phyloP scores from a whole-genome alignment of 2,888 invertebrate genomes.

The Leucozona laternaria region DNA sequence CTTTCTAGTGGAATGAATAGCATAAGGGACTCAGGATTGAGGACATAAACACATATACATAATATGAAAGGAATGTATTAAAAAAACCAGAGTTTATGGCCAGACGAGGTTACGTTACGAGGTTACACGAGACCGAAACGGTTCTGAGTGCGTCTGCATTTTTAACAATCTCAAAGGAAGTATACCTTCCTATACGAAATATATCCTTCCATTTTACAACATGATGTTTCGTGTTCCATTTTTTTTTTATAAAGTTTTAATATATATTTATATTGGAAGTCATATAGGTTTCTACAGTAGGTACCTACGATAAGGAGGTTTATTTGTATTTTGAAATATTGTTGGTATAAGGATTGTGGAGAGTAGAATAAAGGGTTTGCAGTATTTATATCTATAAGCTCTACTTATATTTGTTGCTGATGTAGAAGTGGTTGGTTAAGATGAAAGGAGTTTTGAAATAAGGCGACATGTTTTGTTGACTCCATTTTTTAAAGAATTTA shows the following conservation, averaged over 20 bases:
- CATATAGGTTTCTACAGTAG: neutral
- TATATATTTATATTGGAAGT: conserved; percentile 36
- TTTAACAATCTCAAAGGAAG: conserved; percentile 35
- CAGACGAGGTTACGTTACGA: conserved; percentile 27
- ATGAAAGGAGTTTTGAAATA: conserved; percentile 35
- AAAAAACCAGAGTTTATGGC: conserved; percentile 69
- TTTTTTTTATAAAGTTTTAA: conserved; percentile 12
- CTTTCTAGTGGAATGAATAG: conserved; percentile 33
- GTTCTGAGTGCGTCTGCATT: conserved; percentile 63
- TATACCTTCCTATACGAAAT: neutral
- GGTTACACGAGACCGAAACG: neutral
- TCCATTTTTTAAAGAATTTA: conserved; percentile 12
- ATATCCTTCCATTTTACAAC: conserved; percentile 4
- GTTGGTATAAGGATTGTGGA: conserved; percentile 1
- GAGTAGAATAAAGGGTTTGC: conserved; percentile 19
- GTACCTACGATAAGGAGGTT: neutral
- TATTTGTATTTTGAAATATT: conserved; percentile 38
- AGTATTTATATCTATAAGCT: conserved; percentile 1
- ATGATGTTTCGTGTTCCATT: conserved; percentile 25
- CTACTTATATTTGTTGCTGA: conserved; percentile 61
- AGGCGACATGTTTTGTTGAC: conserved; percentile 37
- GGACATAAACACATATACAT: conserved; percentile 50
- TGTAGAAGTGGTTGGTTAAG: conserved; percentile 40
- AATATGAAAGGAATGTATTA: conserved; percentile 61
- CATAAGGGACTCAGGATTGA: conserved; percentile 22